Percentiles rank a stretch among this genome's conserved stretches.
These are phyloP conservation scores for Stenopsyche tienmushanensis DNA, from an alignment of 1,140 invertebrate genomes.

Conservation along the genomic window DNA sequence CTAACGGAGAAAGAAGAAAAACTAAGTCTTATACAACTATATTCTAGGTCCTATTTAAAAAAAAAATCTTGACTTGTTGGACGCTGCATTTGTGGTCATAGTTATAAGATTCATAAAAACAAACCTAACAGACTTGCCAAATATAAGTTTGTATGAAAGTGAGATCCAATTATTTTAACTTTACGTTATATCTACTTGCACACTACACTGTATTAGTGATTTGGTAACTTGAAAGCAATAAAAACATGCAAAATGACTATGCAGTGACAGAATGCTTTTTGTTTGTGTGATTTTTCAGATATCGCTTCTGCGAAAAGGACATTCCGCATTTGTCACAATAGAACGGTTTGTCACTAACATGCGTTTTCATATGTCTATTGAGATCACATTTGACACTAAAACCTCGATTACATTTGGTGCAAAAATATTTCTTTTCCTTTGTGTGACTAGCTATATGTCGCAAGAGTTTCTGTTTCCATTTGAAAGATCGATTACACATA, in stretches of 20 bases:
- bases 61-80: too few relatives aligned
- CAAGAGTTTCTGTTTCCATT: slow-evolving; percentile 54
- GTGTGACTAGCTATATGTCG: slow-evolving; percentile 55
- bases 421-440: slow-evolving; percentile 52
- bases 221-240: slow-evolving; percentile 13
- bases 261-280: slow-evolving; percentile 44
- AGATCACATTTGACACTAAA: slow-evolving; percentile 57
- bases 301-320: slow-evolving; percentile 59
- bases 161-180: too few relatives aligned
- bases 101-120: too few relatives aligned
- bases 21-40: too few relatives aligned
- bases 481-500: slow-evolving; percentile 53
- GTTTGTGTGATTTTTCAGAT: slow-evolving; percentile 53
- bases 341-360: slow-evolving; percentile 56
- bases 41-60: too few relatives aligned
- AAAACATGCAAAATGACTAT: slow-evolving; percentile 8
- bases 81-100: too few relatives aligned
- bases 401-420: slow-evolving; percentile 55
- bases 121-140: too few relatives aligned
- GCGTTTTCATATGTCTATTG: slow-evolving; percentile 55
- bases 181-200: too few relatives aligned
- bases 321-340: slow-evolving; percentile 56
- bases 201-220: too few relatives aligned
- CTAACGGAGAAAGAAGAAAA: too few relatives aligned
- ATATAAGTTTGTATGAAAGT: too few relatives aligned